phyloP scores from a whole-genome alignment of 2,888 invertebrate species.

The Netelia virgata region DNA sequence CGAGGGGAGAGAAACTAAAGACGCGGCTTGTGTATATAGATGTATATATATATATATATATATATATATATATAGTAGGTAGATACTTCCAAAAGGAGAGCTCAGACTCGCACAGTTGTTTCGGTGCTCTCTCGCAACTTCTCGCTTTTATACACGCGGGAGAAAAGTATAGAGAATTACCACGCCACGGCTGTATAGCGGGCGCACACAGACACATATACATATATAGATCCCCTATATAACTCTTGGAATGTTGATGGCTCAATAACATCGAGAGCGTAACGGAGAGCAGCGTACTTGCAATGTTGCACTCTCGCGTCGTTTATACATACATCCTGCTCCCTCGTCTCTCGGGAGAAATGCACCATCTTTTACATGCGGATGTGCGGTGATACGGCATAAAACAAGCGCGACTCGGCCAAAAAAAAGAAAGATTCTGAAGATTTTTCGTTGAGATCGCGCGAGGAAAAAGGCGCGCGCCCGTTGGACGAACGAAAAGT shows the following conservation, averaged over 20 bases:
- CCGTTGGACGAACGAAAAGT: no score
- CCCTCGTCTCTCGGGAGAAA: slow-evolving; percentile 1
- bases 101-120: slow-evolving; percentile 10
- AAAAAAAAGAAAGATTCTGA: neutral
- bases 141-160: slow-evolving; percentile 51
- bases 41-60: slow-evolving; percentile 5
- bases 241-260: slow-evolving; percentile 70
- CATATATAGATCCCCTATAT: slow-evolving; percentile 47
- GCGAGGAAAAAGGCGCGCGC: no score
- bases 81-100: neutral
- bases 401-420: neutral
- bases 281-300: slow-evolving; percentile 47
- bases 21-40: neutral
- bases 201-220: slow-evolving; percentile 3
- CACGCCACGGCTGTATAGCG: slow-evolving; percentile 23
- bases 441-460: no score
- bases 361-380: neutral
- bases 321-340: neutral
- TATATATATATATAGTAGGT: slow-evolving; percentile 3
- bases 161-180: slow-evolving; percentile 65
- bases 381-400: neutral
- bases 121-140: slow-evolving; percentile 58
- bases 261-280: slow-evolving; percentile 68
- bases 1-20: neutral
- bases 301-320: slow-evolving; percentile 19